Evolutionary conservation across 1,140 invertebrate genomes (phyloP).

Genomic region (Sitophilus oryzae): DNA sequence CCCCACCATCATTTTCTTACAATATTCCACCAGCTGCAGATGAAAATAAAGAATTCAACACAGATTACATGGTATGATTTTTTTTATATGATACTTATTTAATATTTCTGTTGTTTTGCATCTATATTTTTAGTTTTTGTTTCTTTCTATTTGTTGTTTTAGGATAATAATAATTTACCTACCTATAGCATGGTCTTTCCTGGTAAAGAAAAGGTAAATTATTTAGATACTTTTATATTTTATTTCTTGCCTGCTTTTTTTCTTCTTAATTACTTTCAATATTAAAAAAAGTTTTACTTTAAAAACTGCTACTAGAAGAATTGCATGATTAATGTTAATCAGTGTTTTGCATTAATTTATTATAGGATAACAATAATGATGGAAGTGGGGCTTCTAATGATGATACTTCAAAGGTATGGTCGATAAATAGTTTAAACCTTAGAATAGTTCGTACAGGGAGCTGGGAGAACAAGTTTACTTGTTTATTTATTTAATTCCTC

Average conservation of each 20-base stretch:
- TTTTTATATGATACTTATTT: neutral
- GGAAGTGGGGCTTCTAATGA: conserved; percentile 44
- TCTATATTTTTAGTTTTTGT: conserved; percentile 11
- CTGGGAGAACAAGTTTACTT: too few species aligned
- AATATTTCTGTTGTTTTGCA: neutral
- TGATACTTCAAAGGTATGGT: conserved; percentile 50
- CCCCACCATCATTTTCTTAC: conserved; percentile 58
- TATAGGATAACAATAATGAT: conserved; percentile 3
- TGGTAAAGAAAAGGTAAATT: conserved; percentile 41
- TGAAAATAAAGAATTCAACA: conserved; percentile 54
- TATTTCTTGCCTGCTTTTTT: neutral
- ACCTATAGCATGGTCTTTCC: conserved; percentile 38
- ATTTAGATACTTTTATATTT: neutral
- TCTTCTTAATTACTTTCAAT: neutral
- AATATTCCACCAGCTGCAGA: conserved; percentile 59
- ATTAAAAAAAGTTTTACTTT: neutral
- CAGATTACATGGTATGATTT: conserved; percentile 46
- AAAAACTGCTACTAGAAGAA: too few species aligned
- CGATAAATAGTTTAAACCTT: neutral
- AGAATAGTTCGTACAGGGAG: too few species aligned
- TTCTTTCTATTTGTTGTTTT: conserved; percentile 29
- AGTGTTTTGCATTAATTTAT: conserved; percentile 6
- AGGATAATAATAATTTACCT: conserved; percentile 39
- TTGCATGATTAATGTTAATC: conserved; percentile 2
- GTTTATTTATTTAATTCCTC: too few species aligned